These are phyloP conservation scores for Scaeva pyrastri DNA, from an alignment of 2,888 invertebrate genomes.

Conservation along the genomic window DNA sequence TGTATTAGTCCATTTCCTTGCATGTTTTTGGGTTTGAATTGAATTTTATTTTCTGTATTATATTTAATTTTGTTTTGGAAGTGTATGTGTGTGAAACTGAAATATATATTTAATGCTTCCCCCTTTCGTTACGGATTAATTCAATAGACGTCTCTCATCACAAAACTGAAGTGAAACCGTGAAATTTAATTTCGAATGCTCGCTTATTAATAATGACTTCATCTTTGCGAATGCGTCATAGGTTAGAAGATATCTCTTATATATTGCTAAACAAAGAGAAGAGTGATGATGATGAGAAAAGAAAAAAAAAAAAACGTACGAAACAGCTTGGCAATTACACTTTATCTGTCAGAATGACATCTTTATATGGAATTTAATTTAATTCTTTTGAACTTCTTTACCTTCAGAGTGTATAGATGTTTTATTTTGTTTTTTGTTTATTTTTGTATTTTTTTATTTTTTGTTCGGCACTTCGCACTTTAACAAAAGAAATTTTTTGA, in stretches of 20 bases:
- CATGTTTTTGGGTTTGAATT: constrained; percentile 17
- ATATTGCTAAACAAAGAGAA: constrained; percentile 29
- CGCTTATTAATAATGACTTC: constrained; percentile 74
- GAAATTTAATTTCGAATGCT: constrained; percentile 73
- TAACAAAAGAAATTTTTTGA: constrained; percentile 21
- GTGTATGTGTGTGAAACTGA: not conserved
- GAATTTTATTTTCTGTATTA: constrained; percentile 51
- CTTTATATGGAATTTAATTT: constrained; percentile 63
- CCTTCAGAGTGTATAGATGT: not conserved
- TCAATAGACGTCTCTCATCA: constrained; percentile 16
- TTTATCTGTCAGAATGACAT: constrained; percentile 61
- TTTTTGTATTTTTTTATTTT: too few relatives aligned
- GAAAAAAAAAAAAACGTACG: not conserved
- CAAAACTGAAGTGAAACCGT: constrained; percentile 56
- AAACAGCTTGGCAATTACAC: constrained; percentile 36
- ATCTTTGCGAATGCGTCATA: constrained; percentile 56
- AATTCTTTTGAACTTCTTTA: constrained; percentile 65
- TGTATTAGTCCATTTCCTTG: constrained; percentile 22
- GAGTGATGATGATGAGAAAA: not conserved
- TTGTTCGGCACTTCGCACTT: constrained; percentile 18
- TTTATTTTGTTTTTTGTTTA: constrained; percentile 4
- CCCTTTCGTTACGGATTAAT: constrained; percentile 48
- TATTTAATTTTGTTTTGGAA: constrained; percentile 5
- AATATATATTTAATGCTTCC: constrained; percentile 7
- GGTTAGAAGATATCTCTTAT: constrained; percentile 19